Percentiles rank a stretch among this genome's conserved stretches.
Conservation (phyloP, 1,140 invertebrate species). For the Nephila pilipes region DNA sequence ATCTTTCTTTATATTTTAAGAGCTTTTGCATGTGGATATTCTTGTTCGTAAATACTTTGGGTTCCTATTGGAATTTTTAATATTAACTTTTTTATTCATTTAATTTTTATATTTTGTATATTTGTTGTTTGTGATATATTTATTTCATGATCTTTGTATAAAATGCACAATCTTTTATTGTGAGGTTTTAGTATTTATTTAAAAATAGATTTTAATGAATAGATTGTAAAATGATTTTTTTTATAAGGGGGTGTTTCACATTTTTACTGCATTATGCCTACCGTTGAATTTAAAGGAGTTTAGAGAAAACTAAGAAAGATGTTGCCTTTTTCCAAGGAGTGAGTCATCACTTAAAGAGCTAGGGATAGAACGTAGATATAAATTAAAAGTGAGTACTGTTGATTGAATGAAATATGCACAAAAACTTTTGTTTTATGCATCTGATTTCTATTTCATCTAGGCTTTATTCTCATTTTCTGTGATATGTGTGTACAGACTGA, state of each 20-base stretch:
- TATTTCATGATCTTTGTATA: too few relatives aligned
- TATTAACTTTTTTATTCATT: too few relatives aligned
- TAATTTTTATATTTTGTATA: too few relatives aligned
- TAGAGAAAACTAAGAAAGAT: background rate
- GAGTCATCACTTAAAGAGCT: background rate
- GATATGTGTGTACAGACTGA: conserved; percentile 49
- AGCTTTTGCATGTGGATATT: too few relatives aligned
- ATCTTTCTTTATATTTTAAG: too few relatives aligned
- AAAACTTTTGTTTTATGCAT: background rate
- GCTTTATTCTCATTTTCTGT: conserved; percentile 51
- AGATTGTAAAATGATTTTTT: background rate
- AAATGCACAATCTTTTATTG: too few relatives aligned
- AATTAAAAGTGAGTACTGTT: background rate
- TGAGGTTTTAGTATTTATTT: too few relatives aligned
- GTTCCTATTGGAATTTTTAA: too few relatives aligned
- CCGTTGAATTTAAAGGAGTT: background rate
- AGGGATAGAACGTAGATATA: conserved; percentile 25
- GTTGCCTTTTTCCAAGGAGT: conserved; percentile 23
- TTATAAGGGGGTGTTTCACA: background rate
- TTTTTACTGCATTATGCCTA: background rate
- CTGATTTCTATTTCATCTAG: background rate
- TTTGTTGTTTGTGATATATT: too few relatives aligned
- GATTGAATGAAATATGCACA: conserved; percentile 30
- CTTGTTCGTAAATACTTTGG: too few relatives aligned
- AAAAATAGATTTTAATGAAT: background rate